phyloP scores from a whole-genome alignment of 2,888 invertebrate genomes.

The Drosophila suboccidentalis region DNA sequence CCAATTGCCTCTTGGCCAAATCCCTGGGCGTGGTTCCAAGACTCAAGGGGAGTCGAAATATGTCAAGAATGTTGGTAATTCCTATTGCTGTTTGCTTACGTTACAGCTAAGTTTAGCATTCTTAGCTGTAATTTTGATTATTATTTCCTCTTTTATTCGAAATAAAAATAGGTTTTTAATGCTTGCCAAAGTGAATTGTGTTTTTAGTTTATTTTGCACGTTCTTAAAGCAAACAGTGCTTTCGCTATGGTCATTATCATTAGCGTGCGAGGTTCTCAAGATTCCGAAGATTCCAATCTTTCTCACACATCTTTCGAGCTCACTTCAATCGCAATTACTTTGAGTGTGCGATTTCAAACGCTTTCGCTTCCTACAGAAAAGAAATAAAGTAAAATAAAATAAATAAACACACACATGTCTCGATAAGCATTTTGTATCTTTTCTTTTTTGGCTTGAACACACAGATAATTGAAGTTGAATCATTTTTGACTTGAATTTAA shows the following conservation, averaged over 20 bases:
- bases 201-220: conserved; percentile 10
- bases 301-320: conserved; percentile 46
- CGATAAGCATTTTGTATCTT: conserved; percentile 35
- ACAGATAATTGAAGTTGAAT: conserved; percentile 61
- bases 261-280: conserved; percentile 34
- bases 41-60: neutral
- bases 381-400: neutral
- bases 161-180: neutral
- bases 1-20: conserved; percentile 1
- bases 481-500: conserved; percentile 21
- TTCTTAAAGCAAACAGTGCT: conserved; percentile 9
- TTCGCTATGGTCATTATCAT: conserved; percentile 38
- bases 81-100: neutral
- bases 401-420: conserved; percentile 13
- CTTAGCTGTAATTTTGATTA: neutral
- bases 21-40: neutral
- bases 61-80: neutral
- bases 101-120: neutral
- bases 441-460: conserved; percentile 32
- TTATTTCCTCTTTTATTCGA: neutral
- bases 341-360: conserved; percentile 71
- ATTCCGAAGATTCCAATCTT: conserved; percentile 40
- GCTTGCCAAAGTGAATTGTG: neutral
- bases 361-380: conserved; percentile 64
- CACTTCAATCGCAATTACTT: conserved; percentile 50